phyloP scores from a whole-genome alignment of 2,797 vertebrate genomes.

The Neosalanx taihuensis region DNA sequence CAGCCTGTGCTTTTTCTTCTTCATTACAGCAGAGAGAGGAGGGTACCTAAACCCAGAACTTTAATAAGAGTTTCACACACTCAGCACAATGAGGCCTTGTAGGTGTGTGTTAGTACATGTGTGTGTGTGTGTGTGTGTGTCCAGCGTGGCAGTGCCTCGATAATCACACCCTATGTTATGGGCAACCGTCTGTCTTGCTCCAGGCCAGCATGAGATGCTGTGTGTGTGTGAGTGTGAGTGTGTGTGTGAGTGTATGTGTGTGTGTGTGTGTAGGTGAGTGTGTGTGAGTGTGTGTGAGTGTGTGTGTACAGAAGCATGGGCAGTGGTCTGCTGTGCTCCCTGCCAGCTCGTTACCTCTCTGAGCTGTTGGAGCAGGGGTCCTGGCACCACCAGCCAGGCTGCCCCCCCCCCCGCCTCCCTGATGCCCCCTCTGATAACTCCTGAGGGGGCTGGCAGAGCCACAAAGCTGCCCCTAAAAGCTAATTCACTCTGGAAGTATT shows the following conservation, averaged over 20 bases:
- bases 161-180: not conserved
- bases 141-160: not conserved
- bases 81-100: slow-evolving; percentile 50
- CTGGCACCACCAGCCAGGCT: not conserved
- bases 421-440: slow-evolving; percentile 44
- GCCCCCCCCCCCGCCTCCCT: slow-evolving; percentile 1
- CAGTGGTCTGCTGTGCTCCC: slow-evolving; percentile 41
- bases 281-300: slow-evolving; percentile 10
- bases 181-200: too few species aligned
- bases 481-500: slow-evolving; percentile 49
- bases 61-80: slow-evolving; percentile 45
- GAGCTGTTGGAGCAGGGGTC: slow-evolving; percentile 47
- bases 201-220: not conserved
- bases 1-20: slow-evolving; percentile 27
- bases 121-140: slow-evolving; percentile 5
- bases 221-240: slow-evolving; percentile 9
- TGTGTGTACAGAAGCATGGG: slow-evolving; percentile 50
- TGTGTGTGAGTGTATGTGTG: slow-evolving; percentile 39
- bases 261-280: not conserved
- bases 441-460: slow-evolving; percentile 46
- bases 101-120: slow-evolving; percentile 17
- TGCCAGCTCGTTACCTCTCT: slow-evolving; percentile 61
- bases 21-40: slow-evolving; percentile 46
- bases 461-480: slow-evolving; percentile 54
- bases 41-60: slow-evolving; percentile 47